Base-by-base conservation (phyloP, 2,888 invertebrate genomes). In the Agrypnus murinus region DNA sequence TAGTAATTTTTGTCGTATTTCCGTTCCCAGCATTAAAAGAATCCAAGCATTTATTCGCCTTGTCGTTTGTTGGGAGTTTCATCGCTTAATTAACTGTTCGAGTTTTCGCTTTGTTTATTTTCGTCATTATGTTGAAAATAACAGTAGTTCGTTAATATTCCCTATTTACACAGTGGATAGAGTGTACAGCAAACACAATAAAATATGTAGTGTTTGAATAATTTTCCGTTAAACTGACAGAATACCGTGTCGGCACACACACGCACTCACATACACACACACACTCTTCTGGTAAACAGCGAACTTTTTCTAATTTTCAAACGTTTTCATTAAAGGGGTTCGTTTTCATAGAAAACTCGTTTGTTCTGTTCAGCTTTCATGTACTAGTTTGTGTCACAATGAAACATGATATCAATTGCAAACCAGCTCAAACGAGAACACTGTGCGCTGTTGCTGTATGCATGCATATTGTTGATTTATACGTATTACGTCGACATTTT, bases 1-100 rank as follows among this genome's bases (percentile, higher is more conserved):
- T 63, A 68, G 50, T 68, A 68, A 68, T 68, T 62, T 63, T 57
- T 68, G 45, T 63, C 63, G 48, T 62, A 45, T 57, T 62, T 57
- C 46, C 55, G 12, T 50, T 66, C 15, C 40, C 57, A 34, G 48
- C 45, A 46, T 60, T 65, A 36, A 59, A 65, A 57, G 58, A 65
- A 67, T 65, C 36, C 58, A 25, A n/a, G 15, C 58, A 43, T 31
- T 45, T 48, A 32, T 38, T 46, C 19, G 31, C 45, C 65, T 14
- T 50, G 38, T 65, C 43, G 55, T n/a, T n/a, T n/a, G n/a, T 55
- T 31, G 55, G 15, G 17, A 50, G 34, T 36, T 60, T 57, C 45
- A 46, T 62, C 55, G 62, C 46, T 68, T 68, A 68, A 68, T 68
- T 68, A 68, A 62, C 68, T 46, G 62, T 60, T 50, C 12, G 19